Evolutionary conservation across 2,113 vertebrate genomes (phyloP).

Genomic region (Dasyprocta punctata): DNA sequence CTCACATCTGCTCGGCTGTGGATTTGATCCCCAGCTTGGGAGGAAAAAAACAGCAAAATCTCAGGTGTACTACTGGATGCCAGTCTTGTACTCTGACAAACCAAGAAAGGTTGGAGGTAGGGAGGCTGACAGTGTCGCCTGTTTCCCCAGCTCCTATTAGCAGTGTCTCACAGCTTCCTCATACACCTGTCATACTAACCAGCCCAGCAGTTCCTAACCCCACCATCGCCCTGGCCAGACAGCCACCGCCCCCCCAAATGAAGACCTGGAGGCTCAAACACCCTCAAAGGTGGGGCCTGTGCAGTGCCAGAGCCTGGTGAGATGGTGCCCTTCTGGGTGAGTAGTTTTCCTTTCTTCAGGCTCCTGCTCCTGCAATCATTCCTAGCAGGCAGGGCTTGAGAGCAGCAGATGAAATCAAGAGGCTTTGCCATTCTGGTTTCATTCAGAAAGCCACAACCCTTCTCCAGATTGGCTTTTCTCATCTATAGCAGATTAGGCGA

Average conservation of each 20-base stretch:
- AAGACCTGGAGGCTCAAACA: background rate
- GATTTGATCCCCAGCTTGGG: background rate
- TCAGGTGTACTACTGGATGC: background rate
- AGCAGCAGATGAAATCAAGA: background rate
- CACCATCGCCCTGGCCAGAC: background rate
- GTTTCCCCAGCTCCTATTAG: background rate
- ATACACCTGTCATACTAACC: background rate
- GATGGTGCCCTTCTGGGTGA: background rate
- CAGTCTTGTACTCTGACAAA: background rate
- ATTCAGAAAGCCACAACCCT: background rate
- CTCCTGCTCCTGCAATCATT: background rate
- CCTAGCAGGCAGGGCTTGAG: background rate
- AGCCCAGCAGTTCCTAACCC: background rate
- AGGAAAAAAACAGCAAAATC: background rate
- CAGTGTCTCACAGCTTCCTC: background rate
- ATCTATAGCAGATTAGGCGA: background rate
- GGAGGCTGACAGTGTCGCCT: background rate
- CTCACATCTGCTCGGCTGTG: background rate
- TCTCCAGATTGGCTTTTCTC: background rate
- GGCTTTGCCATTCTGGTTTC: background rate
- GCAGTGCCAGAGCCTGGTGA: background rate
- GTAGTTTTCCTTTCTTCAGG: background rate
- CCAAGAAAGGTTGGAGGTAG: fast-evolving
- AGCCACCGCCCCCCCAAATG: background rate
- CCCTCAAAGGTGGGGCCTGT: background rate